Percentiles rank a stretch among this genome's conserved stretches.
Evolutionary conservation across 2,113 vertebrate species (phyloP).

Genomic region (Cairina moschata): DNA sequence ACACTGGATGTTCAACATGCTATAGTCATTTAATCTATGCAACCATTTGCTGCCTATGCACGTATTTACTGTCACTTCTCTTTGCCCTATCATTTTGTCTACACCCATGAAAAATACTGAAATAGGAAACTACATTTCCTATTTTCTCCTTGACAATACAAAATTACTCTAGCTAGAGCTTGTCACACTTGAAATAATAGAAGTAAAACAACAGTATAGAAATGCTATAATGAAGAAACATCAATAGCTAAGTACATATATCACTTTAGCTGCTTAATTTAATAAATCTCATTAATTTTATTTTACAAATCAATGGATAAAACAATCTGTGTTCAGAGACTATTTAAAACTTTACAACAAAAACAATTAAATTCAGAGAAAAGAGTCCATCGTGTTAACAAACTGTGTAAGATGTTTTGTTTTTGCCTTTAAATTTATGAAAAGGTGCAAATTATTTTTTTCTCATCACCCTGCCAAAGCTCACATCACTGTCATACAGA

Average conservation of each 20-base stretch:
- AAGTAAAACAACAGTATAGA: neutral
- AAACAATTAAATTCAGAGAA: neutral
- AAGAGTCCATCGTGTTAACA: neutral
- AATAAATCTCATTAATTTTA: neutral
- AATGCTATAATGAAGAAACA: neutral
- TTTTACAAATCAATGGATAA: neutral
- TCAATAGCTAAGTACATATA: neutral
- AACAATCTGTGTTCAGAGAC: neutral
- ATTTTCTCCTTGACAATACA: neutral
- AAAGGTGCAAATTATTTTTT: neutral
- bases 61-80: neutral
- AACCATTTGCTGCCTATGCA: neutral
- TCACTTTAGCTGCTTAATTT: neutral
- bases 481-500: neutral
- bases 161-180: neutral
- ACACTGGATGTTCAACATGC: neutral
- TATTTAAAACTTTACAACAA: neutral
- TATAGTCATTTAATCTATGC: neutral
- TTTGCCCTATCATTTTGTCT: neutral
- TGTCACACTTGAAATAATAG: neutral
- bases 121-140: neutral
- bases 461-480: neutral
- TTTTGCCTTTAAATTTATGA: neutral
- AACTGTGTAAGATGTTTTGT: neutral
- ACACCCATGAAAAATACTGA: neutral